Base-by-base conservation (phyloP, 2,888 invertebrate species). In the Pterostichus niger region DNA sequence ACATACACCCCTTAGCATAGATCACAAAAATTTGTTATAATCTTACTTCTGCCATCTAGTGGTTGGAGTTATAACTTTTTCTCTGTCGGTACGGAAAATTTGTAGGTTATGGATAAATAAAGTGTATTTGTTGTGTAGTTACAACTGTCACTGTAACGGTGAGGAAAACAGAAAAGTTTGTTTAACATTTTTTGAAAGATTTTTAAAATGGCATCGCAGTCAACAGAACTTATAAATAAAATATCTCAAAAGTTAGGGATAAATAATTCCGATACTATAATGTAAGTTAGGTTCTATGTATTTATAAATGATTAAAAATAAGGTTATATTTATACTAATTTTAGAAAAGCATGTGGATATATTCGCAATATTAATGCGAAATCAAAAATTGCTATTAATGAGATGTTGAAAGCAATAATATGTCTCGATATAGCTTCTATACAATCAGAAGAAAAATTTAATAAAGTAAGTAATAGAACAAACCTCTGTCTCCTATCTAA, bases 371-470 rank as follows among this genome's bases (percentile, higher is more conserved):
- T 81, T 3, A 54, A 52, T 54, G 52, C 35, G 2, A 73, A 73
- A 61, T 71, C 44, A 9, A 24, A 56, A 31, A 59, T 73, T 33
- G 9, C 31, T 11, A 13, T 94, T 59, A 92, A 91, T 83, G 93
- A 93, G 84, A 92, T 92, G 9, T 92, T 92, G 5, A 93, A 93
- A 89, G 90, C 91, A 33, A 91, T 93, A 0, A 89, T 94, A 68
- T 94, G 94, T 85, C 88, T 94, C 44, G 93, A 94, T 87, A 87
- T 94, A 61, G 93, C 94, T 44, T 91, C 93, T 5, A 86, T 88
- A 7, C 85, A 91, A n/a, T 86, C 91, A 33, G 92, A 92, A 46
- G 89, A 90, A 44, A 90, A 90, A 76, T 90, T 94, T 80, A 93
- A 94, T 87, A 87, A 89, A 87, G 93, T 92, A 52, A 52, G 75